Evolutionary conservation across 2,797 vertebrate genomes (phyloP), one percentile per base, ranked within the genome.

Genomic region (Pangasius larnaudii): DNA sequence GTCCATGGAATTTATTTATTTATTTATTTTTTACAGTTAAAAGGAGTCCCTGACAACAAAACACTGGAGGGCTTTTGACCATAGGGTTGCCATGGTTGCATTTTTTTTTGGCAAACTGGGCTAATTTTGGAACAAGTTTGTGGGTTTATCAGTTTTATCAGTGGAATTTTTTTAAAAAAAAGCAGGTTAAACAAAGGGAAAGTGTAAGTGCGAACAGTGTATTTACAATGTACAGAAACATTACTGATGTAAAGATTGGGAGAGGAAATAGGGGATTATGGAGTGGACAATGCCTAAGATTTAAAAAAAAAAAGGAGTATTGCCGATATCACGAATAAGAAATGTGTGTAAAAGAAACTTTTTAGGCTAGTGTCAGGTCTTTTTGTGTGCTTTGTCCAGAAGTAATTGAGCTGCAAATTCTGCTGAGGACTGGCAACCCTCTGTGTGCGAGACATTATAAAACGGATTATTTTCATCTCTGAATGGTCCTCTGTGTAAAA

Each of bases 401-500:
- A 9, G 53, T 39, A 53, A 1, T 6, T 36, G 30, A 33, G 30
- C 30, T 33, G 67, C 67, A 16, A 7, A 22, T 75, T 83, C 5
- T 30, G 27, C 42, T 11, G 16, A 49, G 81, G 51, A 30, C 81
- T 51, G 81, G 59, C 61, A 67, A 65, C 42, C 42, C 42, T 11
- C 0, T 1, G 27, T n/a, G 36, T n/a, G 33, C 33, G 58, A 36
- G 18, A 33, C 30, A 13, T 39, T 13, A 22, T 13, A 80, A 58
- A 58, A 58, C 3, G 7, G 39, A 46, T 67, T 4, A 19, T 22
- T 49, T 19, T 67, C 42, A 65, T 67, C 81, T 51, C 61, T 67
- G 16, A 65, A 65, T 19, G 61, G 42, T 30, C 81, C n/a, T 59
- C 22, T 39, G 79, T 61, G 79, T 81, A 61, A 81, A 61, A 42